Conservation (phyloP, 2,797 vertebrate species). For the Pseudochirops corinnae region DNA sequence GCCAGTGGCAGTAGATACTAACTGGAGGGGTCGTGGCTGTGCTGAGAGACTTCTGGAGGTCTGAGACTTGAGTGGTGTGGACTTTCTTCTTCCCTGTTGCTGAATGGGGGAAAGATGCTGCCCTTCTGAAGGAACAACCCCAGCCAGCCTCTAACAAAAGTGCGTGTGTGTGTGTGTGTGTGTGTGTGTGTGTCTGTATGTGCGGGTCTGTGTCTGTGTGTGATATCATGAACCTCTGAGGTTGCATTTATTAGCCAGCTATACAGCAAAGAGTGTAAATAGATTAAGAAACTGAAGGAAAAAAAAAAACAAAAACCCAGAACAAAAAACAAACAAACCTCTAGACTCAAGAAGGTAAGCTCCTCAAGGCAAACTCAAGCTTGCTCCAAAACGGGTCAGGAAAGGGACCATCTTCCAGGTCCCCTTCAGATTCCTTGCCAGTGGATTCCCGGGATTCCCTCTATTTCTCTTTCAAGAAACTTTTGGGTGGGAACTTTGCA, state of each 20-base stretch:
- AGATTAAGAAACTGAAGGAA: background rate
- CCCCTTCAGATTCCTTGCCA: no score
- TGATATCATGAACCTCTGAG: no score
- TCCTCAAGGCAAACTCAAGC: background rate
- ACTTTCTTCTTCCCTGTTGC: background rate
- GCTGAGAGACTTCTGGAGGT: background rate
- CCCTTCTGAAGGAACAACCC: background rate
- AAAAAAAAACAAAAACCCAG: no score
- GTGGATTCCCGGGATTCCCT: no score
- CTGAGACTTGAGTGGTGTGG: background rate
- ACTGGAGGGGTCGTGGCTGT: background rate
- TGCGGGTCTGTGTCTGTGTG: no score
- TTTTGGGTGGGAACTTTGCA: background rate
- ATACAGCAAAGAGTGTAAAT: background rate
- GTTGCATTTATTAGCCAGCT: no score
- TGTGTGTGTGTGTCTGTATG: no score
- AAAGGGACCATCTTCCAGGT: background rate
- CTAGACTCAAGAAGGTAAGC: background rate
- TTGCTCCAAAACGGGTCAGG: no score
- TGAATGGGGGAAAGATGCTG: background rate
- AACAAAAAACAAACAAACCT: no score
- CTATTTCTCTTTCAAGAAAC: background rate
- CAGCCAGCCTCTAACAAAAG: no score
- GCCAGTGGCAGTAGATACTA: background rate
- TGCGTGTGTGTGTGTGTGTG: no score